These are phyloP conservation scores for Calcarius ornatus DNA, from an alignment of 2,113 vertebrate genomes.

Conservation along the genomic window DNA sequence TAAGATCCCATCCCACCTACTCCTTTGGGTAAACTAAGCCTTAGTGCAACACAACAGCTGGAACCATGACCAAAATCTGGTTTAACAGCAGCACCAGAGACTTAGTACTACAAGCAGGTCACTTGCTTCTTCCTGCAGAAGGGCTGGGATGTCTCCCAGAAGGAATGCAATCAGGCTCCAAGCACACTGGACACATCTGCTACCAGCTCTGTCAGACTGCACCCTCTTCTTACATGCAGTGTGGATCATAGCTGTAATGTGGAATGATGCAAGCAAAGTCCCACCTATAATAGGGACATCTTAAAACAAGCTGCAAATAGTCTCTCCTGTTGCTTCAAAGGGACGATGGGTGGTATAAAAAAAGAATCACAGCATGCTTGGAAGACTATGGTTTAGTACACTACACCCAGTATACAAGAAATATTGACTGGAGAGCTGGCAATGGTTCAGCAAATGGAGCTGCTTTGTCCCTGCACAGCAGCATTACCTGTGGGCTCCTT, in stretches of 20 bases:
- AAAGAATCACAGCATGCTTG: neutral
- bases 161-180: neutral
- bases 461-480: neutral
- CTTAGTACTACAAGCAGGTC: neutral
- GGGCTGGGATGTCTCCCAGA: neutral
- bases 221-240: neutral
- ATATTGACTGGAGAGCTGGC: neutral
- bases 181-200: neutral
- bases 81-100: neutral
- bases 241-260: neutral
- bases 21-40: neutral
- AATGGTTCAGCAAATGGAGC: neutral
- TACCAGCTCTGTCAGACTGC: neutral
- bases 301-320: neutral
- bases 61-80: neutral
- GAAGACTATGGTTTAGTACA: neutral
- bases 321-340: neutral
- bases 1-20: neutral
- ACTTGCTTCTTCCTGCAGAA: neutral
- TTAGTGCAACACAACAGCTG: neutral
- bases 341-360: neutral
- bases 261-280: neutral
- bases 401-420: rapidly evolving
- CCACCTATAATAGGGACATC: rapidly evolving
- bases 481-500: conserved; percentile 89